Evolutionary conservation across 2,113 vertebrate genomes (phyloP).

Genomic region (Salvator merianae): DNA sequence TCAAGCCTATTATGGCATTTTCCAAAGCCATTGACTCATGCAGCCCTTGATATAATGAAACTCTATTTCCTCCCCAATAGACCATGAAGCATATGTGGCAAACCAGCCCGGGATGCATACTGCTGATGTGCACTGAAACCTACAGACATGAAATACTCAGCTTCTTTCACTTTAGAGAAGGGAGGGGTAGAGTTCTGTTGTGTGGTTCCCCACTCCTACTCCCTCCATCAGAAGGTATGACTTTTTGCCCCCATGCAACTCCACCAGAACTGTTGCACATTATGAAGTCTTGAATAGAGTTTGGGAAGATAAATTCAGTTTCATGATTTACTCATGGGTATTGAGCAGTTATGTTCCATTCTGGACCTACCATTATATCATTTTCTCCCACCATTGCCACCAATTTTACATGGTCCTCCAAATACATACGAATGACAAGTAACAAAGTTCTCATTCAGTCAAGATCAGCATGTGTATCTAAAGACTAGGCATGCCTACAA

Average conservation of each 20-base stretch:
- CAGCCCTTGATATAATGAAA: conserved; percentile 53
- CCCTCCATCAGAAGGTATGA: background rate
- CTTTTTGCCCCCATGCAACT: background rate
- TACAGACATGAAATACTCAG: conserved; percentile 15
- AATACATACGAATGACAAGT: no score
- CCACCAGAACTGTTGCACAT: background rate
- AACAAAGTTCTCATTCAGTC: no score
- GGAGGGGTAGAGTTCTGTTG: background rate
- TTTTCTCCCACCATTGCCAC: no score
- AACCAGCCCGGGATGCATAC: conserved; percentile 9
- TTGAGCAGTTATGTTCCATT: no score
- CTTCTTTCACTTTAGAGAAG: background rate
- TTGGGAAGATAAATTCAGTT: no score
- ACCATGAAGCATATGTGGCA: background rate
- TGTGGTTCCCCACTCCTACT: background rate
- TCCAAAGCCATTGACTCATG: conserved; percentile 40
- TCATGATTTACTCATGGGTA: no score
- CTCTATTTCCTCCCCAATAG: conserved; percentile 37
- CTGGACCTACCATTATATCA: no score
- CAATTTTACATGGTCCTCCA: no score
- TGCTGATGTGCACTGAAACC: conserved; percentile 7
- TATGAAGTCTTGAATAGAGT: background rate
- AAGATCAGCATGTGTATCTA: no score
- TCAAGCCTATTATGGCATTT: conserved; percentile 52
- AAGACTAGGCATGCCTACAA: no score